These are phyloP conservation scores for Catharus bicknelli DNA, from an alignment of 2,113 vertebrate genomes.

Conservation along the genomic window DNA sequence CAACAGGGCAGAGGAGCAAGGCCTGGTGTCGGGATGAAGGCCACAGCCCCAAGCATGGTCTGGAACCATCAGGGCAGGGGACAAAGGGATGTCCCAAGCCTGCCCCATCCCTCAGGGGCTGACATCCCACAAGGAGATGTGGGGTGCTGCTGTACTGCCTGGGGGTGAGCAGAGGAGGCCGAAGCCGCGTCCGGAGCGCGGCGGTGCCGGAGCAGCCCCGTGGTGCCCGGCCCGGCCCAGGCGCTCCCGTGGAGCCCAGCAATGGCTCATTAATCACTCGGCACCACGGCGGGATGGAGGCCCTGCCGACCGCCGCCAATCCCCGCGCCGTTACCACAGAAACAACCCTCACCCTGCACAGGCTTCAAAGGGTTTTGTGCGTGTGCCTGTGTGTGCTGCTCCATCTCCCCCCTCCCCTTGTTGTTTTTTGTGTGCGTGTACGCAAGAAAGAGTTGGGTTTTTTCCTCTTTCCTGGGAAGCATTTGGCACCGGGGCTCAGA, in stretches of 20 bases:
- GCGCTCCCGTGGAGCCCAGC: not conserved
- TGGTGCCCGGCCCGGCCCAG: not conserved
- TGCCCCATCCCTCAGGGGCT: fast-evolving
- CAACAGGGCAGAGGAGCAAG: not conserved
- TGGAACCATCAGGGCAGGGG: not conserved
- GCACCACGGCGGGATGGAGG: slow-evolving; percentile 64
- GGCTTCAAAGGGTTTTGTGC: slow-evolving; percentile 72
- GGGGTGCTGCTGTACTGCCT: fast-evolving
- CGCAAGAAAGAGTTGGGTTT: not conserved
- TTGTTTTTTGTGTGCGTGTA: slow-evolving; percentile 28
- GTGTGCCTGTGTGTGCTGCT: slow-evolving; percentile 50
- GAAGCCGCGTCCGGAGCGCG: fast-evolving
- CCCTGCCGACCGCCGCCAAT: slow-evolving; percentile 67
- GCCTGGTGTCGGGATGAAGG: fast-evolving
- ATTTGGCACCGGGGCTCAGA: not conserved
- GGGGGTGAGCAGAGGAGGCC: fast-evolving
- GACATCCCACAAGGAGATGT: fast-evolving
- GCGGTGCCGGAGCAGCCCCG: fast-evolving
- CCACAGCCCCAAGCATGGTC: not conserved
- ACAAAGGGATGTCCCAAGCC: not conserved
- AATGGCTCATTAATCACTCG: slow-evolving; percentile 72
- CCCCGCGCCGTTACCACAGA: slow-evolving; percentile 77
- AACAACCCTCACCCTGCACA: slow-evolving; percentile 81
- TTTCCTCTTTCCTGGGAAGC: slow-evolving; percentile 51
- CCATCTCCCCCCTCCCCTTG: slow-evolving; percentile 14